phyloP scores from a whole-genome alignment of 2,888 invertebrate genomes.

The Aethes cnicana region DNA sequence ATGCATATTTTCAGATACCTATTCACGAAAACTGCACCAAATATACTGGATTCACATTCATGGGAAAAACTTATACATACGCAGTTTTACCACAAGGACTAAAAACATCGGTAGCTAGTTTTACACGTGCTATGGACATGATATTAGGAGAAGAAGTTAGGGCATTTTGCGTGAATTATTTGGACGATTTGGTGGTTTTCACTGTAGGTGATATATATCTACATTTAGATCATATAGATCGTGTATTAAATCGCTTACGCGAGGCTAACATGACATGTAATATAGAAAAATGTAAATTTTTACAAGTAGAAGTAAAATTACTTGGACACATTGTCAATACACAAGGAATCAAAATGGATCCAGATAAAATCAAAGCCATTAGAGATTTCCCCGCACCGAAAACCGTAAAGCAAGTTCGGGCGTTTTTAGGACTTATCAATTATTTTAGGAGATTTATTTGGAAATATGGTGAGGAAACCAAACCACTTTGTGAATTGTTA shows the following conservation, averaged over 20 bases:
- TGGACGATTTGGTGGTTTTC: too few relatives aligned
- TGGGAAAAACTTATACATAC: not conserved
- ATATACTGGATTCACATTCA: not conserved
- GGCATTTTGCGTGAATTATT: too few relatives aligned
- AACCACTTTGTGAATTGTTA: not conserved
- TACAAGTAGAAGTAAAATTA: not conserved
- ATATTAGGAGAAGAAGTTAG: not conserved
- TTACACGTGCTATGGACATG: not conserved
- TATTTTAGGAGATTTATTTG: not conserved
- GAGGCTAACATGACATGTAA: not conserved
- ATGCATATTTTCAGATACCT: not conserved
- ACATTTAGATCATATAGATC: too few relatives aligned
- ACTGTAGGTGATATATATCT: too few relatives aligned
- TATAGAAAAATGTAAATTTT: conserved; percentile 1
- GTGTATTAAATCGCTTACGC: not conserved
- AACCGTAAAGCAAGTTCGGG: not conserved
- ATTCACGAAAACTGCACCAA: not conserved
- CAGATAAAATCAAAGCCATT: not conserved
- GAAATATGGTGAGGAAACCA: not conserved
- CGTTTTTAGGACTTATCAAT: not conserved
- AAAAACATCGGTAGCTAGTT: not conserved
- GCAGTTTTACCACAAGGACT: not conserved
- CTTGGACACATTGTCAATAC: not conserved
- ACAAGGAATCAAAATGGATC: not conserved
- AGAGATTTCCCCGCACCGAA: not conserved